Conservation (phyloP, 2,797 vertebrate genomes). For the Urophycis tenuis region DNA sequence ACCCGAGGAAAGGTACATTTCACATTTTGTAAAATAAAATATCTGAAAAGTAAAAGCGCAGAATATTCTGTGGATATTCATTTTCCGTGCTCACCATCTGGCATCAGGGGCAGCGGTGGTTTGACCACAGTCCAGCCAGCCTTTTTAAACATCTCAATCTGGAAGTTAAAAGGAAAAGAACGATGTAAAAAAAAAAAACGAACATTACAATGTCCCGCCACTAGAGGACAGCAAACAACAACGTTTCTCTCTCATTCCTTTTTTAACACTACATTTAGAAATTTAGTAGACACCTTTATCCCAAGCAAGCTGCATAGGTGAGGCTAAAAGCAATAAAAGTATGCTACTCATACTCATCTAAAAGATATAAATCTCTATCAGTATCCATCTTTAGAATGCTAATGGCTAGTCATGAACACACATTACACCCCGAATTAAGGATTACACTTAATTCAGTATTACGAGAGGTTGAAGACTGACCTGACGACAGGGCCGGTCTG, state of each 20-base stretch:
- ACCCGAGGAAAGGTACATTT: neutral
- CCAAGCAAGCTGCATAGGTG: neutral
- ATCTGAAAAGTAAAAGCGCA: neutral
- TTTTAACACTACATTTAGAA: neutral
- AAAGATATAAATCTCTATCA: neutral
- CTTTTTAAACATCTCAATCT: slow-evolving; percentile 97
- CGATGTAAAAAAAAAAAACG: neutral
- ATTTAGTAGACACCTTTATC: neutral
- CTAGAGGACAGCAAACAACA: slow-evolving; percentile 33
- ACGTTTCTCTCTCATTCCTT: neutral
- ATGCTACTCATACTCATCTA: neutral
- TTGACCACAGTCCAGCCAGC: slow-evolving; percentile 90
- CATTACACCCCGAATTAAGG: neutral
- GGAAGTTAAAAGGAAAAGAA: slow-evolving; percentile 4
- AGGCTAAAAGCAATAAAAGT: neutral
- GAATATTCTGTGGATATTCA: neutral
- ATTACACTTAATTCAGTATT: neutral
- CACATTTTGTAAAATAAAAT: neutral
- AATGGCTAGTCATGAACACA: neutral
- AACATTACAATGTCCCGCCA: slow-evolving; percentile 22
- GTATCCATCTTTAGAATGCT: neutral
- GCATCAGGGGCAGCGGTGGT: slow-evolving; percentile 88
- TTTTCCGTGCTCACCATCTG: slow-evolving; percentile 76
- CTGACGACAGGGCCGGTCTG: slow-evolving; percentile 92
- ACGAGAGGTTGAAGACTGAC: slow-evolving; percentile 54